These are phyloP conservation scores for Spisula subtruncata DNA, from an alignment of 2,888 invertebrate species.

Conservation along the genomic window DNA sequence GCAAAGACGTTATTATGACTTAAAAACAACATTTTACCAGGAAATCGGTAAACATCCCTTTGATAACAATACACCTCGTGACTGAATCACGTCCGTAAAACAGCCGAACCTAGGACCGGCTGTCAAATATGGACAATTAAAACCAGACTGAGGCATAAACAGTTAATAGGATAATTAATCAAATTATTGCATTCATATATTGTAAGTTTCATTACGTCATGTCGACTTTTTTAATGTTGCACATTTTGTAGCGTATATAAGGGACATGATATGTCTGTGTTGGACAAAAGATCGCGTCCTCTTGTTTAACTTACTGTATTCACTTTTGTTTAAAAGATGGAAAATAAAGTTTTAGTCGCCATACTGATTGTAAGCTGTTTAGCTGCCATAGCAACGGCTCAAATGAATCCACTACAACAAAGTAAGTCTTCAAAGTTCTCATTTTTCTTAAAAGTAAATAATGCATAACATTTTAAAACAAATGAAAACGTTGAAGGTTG, in stretches of 20 bases:
- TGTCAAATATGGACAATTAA: background rate
- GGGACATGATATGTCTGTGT: background rate
- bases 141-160: background rate
- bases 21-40: background rate
- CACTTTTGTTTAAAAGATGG: background rate
- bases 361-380: constrained; percentile 3
- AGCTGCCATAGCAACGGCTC: background rate
- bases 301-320: too few relatives aligned
- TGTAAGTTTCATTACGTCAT: background rate
- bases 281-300: too few relatives aligned
- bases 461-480: background rate
- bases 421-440: background rate
- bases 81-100: background rate
- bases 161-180: background rate
- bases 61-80: background rate
- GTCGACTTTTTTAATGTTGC: background rate
- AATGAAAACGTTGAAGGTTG: background rate
- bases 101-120: background rate
- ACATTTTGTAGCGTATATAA: background rate
- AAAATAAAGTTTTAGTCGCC: background rate
- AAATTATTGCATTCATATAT: background rate
- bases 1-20: background rate
- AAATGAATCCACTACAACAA: background rate
- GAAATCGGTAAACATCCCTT: background rate
- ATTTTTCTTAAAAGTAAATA: background rate